A percentile compares a stretch with the other conserved stretches of the same genome.
Conservation (phyloP, 2,797 vertebrate species). For the Hemitrygon akajei region DNA sequence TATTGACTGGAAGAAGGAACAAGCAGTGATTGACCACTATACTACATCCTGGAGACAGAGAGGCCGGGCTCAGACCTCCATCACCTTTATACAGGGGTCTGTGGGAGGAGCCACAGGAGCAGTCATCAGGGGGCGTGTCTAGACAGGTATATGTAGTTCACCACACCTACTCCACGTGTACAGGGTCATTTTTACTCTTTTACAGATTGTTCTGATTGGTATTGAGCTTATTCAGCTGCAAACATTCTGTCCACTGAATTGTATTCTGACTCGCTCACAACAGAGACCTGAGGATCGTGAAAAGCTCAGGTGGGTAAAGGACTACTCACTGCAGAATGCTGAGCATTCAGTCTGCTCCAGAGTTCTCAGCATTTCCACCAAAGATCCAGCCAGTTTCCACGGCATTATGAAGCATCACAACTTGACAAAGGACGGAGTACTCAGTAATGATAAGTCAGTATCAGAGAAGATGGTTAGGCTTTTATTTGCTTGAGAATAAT, state of each 20-base stretch:
- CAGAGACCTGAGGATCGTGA: neutral
- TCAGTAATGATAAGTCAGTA: neutral
- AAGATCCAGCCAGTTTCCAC: neutral
- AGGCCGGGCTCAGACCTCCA: no score
- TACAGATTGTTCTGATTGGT: neutral
- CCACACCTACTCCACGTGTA: no score
- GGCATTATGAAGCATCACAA: neutral
- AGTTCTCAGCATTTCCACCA: neutral
- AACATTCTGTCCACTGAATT: neutral
- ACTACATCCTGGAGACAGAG: no score
- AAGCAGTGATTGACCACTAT: no score
- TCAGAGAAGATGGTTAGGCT: neutral
- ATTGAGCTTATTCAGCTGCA: neutral
- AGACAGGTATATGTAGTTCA: no score
- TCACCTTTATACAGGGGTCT: no score
- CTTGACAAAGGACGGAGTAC: neutral
- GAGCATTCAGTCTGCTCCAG: neutral
- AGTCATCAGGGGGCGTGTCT: no score
- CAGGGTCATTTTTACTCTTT: no score
- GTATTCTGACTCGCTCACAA: neutral
- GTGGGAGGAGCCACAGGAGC: no score
- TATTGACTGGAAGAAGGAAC: no score
- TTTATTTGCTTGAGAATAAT: neutral
- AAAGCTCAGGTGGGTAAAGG: neutral
- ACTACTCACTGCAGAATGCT: neutral